Percentiles rank a stretch among this genome's conserved stretches.
These are phyloP conservation scores for Phoenicopterus ruber DNA, from an alignment of 2,113 vertebrate genomes.

Conservation along the genomic window DNA sequence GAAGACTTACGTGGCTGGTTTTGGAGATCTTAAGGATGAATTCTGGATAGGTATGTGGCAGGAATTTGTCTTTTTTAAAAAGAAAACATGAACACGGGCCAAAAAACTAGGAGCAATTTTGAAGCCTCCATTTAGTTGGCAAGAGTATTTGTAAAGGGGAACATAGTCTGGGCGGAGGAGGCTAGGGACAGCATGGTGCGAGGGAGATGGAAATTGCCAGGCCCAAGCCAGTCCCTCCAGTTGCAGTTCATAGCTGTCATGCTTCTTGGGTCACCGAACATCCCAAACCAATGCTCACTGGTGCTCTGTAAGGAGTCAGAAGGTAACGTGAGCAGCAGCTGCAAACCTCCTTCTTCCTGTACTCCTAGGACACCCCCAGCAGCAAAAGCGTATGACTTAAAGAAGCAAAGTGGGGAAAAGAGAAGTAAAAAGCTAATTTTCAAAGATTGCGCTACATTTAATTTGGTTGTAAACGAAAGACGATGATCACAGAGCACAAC, in stretches of 20 bases:
- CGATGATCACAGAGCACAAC: not conserved
- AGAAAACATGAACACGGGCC: not conserved
- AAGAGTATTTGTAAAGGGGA: not conserved
- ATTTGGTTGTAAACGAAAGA: not conserved
- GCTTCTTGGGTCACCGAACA: not conserved
- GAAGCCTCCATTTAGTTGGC: not conserved
- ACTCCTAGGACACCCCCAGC: not conserved
- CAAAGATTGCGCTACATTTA: fast-evolving
- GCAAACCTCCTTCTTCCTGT: not conserved
- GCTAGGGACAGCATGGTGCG: not conserved
- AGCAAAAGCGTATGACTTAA: not conserved
- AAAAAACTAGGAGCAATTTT: not conserved
- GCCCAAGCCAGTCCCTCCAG: not conserved
- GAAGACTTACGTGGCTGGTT: conserved; percentile 89
- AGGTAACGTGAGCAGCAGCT: not conserved
- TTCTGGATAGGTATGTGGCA: conserved; percentile 90
- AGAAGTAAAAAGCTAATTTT: not conserved
- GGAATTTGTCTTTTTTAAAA: not conserved
- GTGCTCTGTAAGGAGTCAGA: not conserved
- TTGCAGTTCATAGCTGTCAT: not conserved
- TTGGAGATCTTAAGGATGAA: conserved; percentile 90
- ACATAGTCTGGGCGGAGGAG: not conserved
- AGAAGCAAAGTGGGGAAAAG: not conserved
- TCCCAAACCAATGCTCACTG: not conserved
- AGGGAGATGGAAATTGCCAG: not conserved